Percentiles rank a stretch among this genome's conserved stretches.
Conservation (phyloP, 2,797 vertebrate species). For the Denticeps clupeoides region DNA sequence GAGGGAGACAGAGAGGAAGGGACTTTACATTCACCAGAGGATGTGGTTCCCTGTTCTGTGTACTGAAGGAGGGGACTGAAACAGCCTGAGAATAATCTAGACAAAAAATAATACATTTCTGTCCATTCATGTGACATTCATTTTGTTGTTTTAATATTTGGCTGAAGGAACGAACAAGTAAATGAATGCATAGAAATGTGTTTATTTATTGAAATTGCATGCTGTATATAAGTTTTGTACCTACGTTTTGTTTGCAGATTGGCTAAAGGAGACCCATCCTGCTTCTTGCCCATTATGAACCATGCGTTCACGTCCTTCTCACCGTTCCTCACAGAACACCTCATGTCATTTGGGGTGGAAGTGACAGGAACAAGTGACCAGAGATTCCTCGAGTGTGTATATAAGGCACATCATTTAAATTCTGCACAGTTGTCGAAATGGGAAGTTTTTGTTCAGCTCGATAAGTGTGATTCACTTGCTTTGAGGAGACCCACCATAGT, state of each 20-base stretch:
- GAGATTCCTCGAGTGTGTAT: constrained; percentile 78
- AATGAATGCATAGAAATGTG: background rate
- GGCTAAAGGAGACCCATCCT: constrained; percentile 75
- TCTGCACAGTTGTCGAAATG: background rate
- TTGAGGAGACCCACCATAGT: too few relatives aligned
- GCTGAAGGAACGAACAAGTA: background rate
- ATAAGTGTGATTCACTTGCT: too few relatives aligned
- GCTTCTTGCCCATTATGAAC: constrained; percentile 78
- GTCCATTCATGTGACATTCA: too few relatives aligned
- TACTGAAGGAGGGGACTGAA: too few relatives aligned
- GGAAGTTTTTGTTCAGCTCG: too few relatives aligned
- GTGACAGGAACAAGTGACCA: constrained; percentile 80
- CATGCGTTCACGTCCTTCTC: constrained; percentile 83
- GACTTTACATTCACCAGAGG: too few relatives aligned
- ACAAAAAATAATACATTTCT: too few relatives aligned
- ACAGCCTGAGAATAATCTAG: too few relatives aligned
- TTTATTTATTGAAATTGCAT: background rate
- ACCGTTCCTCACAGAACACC: constrained; percentile 66
- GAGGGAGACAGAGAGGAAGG: too few relatives aligned
- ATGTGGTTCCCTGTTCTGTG: too few relatives aligned
- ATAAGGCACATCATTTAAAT: constrained; percentile 68
- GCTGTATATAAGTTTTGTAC: background rate
- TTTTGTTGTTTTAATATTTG: background rate
- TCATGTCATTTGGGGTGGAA: constrained; percentile 69
- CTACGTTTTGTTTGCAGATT: constrained; percentile 50